Percentiles rank a stretch among this genome's conserved stretches.
Evolutionary conservation across 2,797 vertebrate species (phyloP).

Genomic region (Sebastes kiyomatsui): DNA sequence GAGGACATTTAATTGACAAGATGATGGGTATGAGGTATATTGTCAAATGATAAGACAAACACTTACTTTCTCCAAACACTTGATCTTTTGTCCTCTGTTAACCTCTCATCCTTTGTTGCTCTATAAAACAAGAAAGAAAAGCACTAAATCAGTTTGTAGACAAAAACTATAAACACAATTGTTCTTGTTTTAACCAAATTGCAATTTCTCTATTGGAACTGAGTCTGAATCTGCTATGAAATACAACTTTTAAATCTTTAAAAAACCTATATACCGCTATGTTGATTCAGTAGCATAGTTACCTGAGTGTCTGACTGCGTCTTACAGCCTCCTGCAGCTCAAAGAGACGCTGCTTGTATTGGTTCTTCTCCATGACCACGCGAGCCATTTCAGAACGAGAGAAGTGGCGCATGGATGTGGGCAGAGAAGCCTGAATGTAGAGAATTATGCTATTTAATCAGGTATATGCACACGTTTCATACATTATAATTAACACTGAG

Average conservation of each 20-base stretch:
- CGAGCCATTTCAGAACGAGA: slow-evolving; percentile 90
- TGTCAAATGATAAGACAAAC: background rate
- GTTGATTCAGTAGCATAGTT: background rate
- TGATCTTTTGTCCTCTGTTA: slow-evolving; percentile 72
- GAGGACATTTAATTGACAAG: background rate
- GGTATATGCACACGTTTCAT: background rate
- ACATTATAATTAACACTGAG: background rate
- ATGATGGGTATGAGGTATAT: background rate
- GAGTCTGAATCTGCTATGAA: background rate
- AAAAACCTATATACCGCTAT: background rate
- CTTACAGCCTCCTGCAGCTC: slow-evolving; percentile 86
- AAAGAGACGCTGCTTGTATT: slow-evolving; percentile 89
- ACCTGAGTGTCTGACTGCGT: slow-evolving; percentile 77
- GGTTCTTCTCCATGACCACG: slow-evolving; percentile 90
- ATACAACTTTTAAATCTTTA: background rate
- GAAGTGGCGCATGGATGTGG: slow-evolving; percentile 79
- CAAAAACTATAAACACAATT: background rate
- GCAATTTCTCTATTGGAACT: background rate
- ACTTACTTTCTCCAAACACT: slow-evolving; percentile 83
- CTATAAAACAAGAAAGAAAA: slow-evolving; percentile 44
- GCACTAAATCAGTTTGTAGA: background rate
- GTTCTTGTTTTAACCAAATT: background rate
- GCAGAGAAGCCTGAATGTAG: slow-evolving; percentile 65
- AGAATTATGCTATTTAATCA: background rate
- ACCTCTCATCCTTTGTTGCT: slow-evolving; percentile 74